These are phyloP conservation scores for Ophiothrix spiculata DNA, from an alignment of 35 echinoderm and acorn worm genomes.

Conservation along the genomic window DNA sequence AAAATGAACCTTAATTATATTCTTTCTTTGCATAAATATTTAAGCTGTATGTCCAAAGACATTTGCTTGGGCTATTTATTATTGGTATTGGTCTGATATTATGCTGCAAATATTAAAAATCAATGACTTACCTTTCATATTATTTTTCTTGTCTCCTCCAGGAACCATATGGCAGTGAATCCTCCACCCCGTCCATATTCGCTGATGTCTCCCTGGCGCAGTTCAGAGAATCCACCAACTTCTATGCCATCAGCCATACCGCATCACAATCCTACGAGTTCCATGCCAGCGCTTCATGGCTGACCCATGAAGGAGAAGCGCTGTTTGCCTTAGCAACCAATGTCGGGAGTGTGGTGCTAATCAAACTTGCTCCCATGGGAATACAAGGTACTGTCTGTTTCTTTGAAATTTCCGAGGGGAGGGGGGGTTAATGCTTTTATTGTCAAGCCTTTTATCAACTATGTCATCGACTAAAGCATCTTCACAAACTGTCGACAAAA, in stretches of 20 bases:
- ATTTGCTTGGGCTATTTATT: too few relatives aligned
- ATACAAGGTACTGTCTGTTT: constrained; percentile 90
- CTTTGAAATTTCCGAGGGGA: too few relatives aligned
- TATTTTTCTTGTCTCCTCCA: constrained; percentile 22
- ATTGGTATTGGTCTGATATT: too few relatives aligned
- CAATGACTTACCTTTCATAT: background rate
- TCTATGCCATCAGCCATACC: constrained; percentile 64
- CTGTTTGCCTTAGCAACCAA: constrained; percentile 80
- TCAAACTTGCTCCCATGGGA: constrained; percentile 76
- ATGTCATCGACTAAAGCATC: too few relatives aligned
- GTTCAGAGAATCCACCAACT: constrained; percentile 81
- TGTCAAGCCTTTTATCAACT: too few relatives aligned
- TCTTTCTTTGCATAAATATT: too few relatives aligned
- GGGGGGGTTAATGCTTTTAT: too few relatives aligned
- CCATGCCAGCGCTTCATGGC: constrained; percentile 75
- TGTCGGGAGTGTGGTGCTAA: constrained; percentile 62
- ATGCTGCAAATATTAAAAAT: too few relatives aligned
- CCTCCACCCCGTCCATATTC: constrained; percentile 73
- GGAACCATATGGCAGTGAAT: constrained; percentile 29
- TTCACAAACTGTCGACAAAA: too few relatives aligned
- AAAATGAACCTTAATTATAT: too few relatives aligned
- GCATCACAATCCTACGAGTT: constrained; percentile 69
- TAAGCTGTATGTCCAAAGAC: too few relatives aligned
- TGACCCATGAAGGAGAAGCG: constrained; percentile 79
- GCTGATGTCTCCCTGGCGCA: constrained; percentile 80